phyloP scores from a whole-genome alignment of 2,113 vertebrate genomes.

The Larimichthys polyactis region DNA sequence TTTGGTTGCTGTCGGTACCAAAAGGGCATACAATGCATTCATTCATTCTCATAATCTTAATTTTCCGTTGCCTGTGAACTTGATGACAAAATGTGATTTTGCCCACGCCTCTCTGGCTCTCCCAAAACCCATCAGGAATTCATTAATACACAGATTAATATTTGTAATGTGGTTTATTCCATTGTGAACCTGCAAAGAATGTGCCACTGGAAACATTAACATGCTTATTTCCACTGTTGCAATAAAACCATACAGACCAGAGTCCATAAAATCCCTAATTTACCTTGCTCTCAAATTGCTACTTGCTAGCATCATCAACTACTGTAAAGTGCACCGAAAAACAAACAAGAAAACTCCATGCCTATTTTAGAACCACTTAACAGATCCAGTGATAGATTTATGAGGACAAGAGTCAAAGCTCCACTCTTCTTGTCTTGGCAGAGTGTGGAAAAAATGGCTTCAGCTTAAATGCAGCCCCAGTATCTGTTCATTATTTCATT shows the following conservation, averaged over 20 bases:
- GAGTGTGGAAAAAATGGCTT: constrained; percentile 25
- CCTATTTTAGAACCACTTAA: constrained; percentile 64
- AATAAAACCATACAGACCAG: constrained; percentile 60
- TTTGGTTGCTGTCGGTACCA: constrained; percentile 21
- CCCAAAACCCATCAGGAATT: constrained; percentile 53
- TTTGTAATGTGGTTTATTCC: constrained; percentile 56
- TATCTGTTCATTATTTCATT: constrained; percentile 66
- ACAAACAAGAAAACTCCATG: constrained; percentile 37
- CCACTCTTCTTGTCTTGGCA: constrained; percentile 42
- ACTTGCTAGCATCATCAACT: constrained; percentile 29
- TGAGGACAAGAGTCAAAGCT: constrained; percentile 60
- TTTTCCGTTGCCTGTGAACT: constrained; percentile 48
- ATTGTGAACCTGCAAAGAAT: constrained; percentile 48
- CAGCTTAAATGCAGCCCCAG: constrained; percentile 37
- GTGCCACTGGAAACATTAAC: constrained; percentile 56
- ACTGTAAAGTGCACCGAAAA: constrained; percentile 51
- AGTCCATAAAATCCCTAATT: constrained; percentile 62
- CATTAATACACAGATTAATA: constrained; percentile 69
- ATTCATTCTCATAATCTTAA: constrained; percentile 47
- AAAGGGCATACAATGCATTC: constrained; percentile 39
- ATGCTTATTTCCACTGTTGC: constrained; percentile 61
- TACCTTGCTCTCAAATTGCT: constrained; percentile 33
- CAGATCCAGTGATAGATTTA: constrained; percentile 70
- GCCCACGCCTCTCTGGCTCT: constrained; percentile 34
- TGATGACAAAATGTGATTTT: constrained; percentile 54